Conservation (phyloP, 1,140 invertebrate species). For the Bombus cullumanus region DNA sequence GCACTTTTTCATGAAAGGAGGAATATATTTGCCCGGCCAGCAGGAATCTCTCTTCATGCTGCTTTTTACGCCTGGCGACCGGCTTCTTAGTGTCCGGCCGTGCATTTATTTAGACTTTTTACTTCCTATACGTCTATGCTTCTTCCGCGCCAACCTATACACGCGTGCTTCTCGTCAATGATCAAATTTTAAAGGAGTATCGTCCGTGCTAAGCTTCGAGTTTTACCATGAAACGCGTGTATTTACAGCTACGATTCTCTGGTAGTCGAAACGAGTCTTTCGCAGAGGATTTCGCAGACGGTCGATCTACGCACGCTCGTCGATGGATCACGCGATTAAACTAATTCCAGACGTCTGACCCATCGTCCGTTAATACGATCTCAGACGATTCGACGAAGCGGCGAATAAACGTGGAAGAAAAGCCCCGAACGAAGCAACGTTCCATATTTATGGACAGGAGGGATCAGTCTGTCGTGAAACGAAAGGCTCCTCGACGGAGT, state of each 20-base stretch:
- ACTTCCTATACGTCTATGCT: background rate
- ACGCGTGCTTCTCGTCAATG: background rate
- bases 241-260: background rate
- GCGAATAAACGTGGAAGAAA: background rate
- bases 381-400: background rate
- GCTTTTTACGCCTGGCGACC: conserved; percentile 15
- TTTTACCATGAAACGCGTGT: too few relatives aligned
- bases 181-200: background rate
- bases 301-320: background rate
- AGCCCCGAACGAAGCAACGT: background rate
- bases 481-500: conserved; percentile 40
- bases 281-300: background rate
- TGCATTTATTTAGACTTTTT: conserved; percentile 10
- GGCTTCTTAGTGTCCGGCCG: background rate
- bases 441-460: conserved; percentile 42
- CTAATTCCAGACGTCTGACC: background rate
- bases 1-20: conserved; percentile 32
- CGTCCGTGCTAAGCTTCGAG: too few relatives aligned
- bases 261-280: too few relatives aligned
- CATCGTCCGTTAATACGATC: background rate
- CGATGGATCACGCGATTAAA: background rate
- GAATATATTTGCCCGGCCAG: conserved; percentile 33
- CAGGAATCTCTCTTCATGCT: conserved; percentile 11
- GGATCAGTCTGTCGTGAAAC: conserved; percentile 16
- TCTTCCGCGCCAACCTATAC: background rate